A percentile compares a stretch with the other conserved stretches of the same genome.
These are phyloP conservation scores for Luffia ferchaultella DNA, from an alignment of 2,888 invertebrate genomes.

Conservation along the genomic window DNA sequence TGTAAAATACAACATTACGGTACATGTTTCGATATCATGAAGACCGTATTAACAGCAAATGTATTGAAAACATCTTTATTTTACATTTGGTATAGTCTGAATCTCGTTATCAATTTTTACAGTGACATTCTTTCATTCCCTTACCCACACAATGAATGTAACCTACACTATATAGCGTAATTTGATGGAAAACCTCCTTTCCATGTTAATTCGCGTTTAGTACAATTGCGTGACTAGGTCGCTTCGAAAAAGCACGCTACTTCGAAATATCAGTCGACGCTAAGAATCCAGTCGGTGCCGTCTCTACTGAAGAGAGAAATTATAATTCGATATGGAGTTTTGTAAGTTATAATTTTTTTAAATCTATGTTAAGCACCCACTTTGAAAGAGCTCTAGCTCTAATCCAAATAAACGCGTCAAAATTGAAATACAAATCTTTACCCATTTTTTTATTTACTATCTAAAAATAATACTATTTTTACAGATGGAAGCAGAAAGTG, in stretches of 20 bases:
- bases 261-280: not conserved
- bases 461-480: conserved; percentile 12
- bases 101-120: not conserved
- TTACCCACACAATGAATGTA: not conserved
- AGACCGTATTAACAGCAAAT: too few species aligned
- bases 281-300: conserved; percentile 6
- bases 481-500: conserved; percentile 65
- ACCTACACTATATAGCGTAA: not conserved
- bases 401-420: too few species aligned
- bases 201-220: not conserved
- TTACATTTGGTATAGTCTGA: not conserved
- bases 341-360: conserved; percentile 34
- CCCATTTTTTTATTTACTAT: not conserved
- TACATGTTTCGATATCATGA: too few species aligned
- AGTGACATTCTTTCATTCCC: not conserved
- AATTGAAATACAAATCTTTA: too few species aligned
- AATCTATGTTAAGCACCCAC: too few species aligned
- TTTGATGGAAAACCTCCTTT: not conserved
- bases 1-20: too few species aligned
- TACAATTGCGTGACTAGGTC: not conserved
- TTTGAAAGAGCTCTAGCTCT: too few species aligned
- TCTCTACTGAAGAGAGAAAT: conserved; percentile 1
- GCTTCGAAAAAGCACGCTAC: not conserved
- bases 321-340: conserved; percentile 24
- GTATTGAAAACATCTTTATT: too few species aligned